These are phyloP conservation scores for Drosophila meridiana DNA, from an alignment of 2,888 invertebrate species.

Conservation along the genomic window DNA sequence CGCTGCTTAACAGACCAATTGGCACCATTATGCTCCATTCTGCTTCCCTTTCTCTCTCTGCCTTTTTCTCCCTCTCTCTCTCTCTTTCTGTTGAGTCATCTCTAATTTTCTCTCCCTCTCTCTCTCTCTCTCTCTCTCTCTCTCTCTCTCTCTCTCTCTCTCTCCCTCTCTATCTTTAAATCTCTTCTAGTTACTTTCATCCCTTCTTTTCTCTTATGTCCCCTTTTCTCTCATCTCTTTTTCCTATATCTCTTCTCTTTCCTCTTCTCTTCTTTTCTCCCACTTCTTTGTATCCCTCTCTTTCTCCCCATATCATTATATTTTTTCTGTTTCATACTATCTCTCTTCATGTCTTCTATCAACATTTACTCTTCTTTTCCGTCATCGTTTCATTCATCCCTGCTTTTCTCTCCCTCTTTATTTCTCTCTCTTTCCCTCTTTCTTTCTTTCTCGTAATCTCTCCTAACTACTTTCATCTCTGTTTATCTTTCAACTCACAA, in stretches of 20 bases:
- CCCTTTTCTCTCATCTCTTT: neutral
- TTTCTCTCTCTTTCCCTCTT: neutral
- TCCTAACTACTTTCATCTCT: neutral
- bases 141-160: neutral
- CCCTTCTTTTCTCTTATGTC: neutral
- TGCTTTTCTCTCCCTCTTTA: neutral
- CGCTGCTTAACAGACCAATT: neutral
- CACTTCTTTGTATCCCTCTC: neutral
- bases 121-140: neutral
- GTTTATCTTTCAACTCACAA: neutral
- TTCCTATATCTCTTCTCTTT: neutral
- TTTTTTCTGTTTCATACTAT: neutral
- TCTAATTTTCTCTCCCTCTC: neutral
- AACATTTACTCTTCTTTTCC: no score
- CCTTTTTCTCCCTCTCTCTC: neutral
- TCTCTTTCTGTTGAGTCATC: neutral
- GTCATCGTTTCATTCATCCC: no score
- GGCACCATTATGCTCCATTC: neutral
- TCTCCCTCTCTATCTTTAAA: neutral
- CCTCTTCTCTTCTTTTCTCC: neutral
- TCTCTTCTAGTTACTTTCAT: neutral
- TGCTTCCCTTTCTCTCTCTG: neutral
- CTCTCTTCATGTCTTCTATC: neutral
- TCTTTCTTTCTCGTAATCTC: neutral
- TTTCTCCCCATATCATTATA: neutral